Base-by-base conservation (phyloP, 23 tunicate species). In the Trididemnum nubilum region DNA sequence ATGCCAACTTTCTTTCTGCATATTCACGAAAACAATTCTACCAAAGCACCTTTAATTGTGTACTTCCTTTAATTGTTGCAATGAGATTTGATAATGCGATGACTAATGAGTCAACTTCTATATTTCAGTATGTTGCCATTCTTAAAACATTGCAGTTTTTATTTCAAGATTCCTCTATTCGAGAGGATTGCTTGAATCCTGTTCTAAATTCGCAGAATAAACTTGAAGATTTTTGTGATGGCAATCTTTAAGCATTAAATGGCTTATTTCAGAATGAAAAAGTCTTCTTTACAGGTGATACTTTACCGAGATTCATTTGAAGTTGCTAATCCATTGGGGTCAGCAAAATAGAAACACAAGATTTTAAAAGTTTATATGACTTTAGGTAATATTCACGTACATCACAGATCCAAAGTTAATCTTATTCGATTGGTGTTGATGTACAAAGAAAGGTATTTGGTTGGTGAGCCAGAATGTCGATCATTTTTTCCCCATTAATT, bases 231-330 rank as follows among this genome's bases (percentile, higher is more conserved):
- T 44, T 44, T 44, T 44, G 54, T 44, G 15, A 44, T 44, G 15
- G 54, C 54, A 44, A 44, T 15, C 54, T 44, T 44, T 44, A 7
- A 7, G 54, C 31, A 44, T 36, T 36, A 24, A 44, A 73, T 27
- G 18, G 21, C 3, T 27, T 76, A 33, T 64, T 64, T 44, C 54
- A 15, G 54, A 44, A 44, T 15, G 54, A 44, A 7, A n/a, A 44
- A 44, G 54, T 64, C 31, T 9, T 28, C 64, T 7, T 9, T 76
- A 7, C 30, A 76, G 33, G n/a, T 76, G 5, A 76, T 76, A 1
- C 36, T 76, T n/a, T 76, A 76, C 49, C 81, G 50, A 40, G 81
- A 76, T 76, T 30, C 81, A 34, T 76, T 76, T 50, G 81, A 73
- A 44, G 54, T 44, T 21, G 82, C 57, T 27, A 78, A 78, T 58